A percentile compares a stretch with the other conserved stretches of the same genome.
Conservation (phyloP, 2,888 invertebrate species). For the Cephus pulcher region DNA sequence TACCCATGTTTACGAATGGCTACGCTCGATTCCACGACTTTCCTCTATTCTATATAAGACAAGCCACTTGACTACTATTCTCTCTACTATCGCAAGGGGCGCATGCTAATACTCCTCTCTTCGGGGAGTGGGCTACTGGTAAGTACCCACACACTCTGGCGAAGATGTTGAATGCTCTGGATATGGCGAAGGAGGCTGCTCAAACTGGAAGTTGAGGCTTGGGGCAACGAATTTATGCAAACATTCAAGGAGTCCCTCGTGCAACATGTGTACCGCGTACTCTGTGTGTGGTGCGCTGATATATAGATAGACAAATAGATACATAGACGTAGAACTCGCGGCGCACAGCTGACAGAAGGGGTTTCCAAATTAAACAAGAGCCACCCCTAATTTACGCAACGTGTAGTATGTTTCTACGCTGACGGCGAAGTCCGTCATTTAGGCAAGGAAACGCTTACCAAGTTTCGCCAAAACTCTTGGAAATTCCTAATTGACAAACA, state of each 20-base stretch:
- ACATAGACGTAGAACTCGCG: not conserved
- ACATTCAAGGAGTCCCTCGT: constrained; percentile 26
- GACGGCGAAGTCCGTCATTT: not conserved
- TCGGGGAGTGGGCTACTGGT: not conserved
- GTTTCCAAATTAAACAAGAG: constrained; percentile 56
- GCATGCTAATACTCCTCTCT: not conserved
- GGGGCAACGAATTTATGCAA: constrained; percentile 32
- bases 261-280: constrained; percentile 28
- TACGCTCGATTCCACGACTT: not conserved
- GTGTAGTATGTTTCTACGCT: not conserved
- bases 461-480: not conserved
- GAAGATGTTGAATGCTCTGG: not conserved
- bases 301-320: not conserved
- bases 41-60: not conserved
- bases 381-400: constrained; percentile 49
- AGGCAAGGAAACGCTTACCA: not conserved
- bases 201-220: not conserved
- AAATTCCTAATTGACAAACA: not conserved
- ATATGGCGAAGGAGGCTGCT: not conserved
- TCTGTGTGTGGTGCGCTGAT: not conserved
- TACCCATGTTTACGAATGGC: not conserved
- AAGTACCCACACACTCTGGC: not conserved
- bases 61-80: not conserved
- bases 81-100: not conserved
- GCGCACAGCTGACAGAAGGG: constrained; percentile 42